Percentiles rank a stretch among this genome's conserved stretches.
Evolutionary conservation across 2,888 invertebrate genomes (phyloP).

Genomic region (Caradrina clavipalpis): DNA sequence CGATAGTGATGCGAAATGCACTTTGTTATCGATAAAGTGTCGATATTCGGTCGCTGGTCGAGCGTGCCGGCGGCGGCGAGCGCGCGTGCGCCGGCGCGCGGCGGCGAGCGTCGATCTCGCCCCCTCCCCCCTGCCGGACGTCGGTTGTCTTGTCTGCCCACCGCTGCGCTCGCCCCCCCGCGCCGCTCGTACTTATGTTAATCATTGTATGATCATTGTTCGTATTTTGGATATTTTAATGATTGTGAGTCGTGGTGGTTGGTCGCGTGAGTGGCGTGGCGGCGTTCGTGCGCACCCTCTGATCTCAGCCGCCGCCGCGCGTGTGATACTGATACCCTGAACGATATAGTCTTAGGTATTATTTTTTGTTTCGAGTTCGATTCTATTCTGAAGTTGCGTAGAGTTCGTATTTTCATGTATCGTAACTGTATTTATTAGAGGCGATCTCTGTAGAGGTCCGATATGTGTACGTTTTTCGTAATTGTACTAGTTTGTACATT

Average conservation of each 20-base stretch:
- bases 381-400: conserved; percentile 89
- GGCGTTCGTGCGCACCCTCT: conserved; percentile 80
- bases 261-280: conserved; percentile 80
- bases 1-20: conserved; percentile 70
- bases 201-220: conserved; percentile 81
- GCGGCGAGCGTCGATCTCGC: conserved; percentile 78
- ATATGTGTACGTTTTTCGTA: conserved; percentile 88
- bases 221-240: conserved; percentile 79
- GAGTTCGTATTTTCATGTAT: conserved; percentile 87
- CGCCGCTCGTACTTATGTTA: conserved; percentile 81
- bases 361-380: conserved; percentile 89
- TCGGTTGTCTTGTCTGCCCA: conserved; percentile 71
- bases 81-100: conserved; percentile 70
- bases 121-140: conserved; percentile 59
- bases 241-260: conserved; percentile 73
- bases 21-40: conserved; percentile 73
- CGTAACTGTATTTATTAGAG: conserved; percentile 89
- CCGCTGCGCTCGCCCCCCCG: conserved; percentile 80
- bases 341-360: conserved; percentile 88
- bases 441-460: conserved; percentile 77
- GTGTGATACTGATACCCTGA: conserved; percentile 87
- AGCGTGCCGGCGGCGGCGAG: conserved; percentile 58
- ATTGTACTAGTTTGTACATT: conserved; percentile 91
- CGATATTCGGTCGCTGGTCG: conserved; percentile 63
- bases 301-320: conserved; percentile 89